Percentiles rank a stretch among this genome's conserved stretches.
Evolutionary conservation across 2,113 vertebrate species (phyloP).

Genomic region (Benitochromis conjunctus): DNA sequence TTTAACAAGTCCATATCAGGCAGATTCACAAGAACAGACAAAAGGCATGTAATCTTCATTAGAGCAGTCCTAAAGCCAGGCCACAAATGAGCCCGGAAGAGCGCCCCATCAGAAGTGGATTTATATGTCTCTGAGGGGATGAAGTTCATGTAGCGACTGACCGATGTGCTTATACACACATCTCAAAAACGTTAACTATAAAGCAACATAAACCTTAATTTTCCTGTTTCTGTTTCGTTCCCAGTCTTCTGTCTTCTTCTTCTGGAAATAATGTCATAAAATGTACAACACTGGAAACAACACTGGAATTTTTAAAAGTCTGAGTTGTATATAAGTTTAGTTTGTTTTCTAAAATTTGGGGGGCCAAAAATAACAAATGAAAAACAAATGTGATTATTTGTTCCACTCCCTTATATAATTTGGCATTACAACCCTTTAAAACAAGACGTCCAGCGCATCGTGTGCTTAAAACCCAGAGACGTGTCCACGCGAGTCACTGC

Average conservation of each 20-base stretch:
- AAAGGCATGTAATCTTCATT: neutral
- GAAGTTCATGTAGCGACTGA: neutral
- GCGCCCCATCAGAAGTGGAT: neutral
- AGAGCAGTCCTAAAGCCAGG: neutral
- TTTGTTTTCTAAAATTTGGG: too few species aligned
- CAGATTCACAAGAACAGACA: neutral
- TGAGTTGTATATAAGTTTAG: neutral
- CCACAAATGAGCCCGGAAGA: neutral
- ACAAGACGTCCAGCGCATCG: neutral
- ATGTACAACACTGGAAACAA: neutral
- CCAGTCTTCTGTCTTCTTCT: neutral
- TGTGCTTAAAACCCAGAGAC: neutral
- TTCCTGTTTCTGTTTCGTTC: neutral
- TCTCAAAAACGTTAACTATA: too few species aligned
- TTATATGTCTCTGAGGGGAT: accelerated
- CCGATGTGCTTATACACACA: neutral
- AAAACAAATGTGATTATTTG: neutral
- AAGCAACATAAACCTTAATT: too few species aligned
- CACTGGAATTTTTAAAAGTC: neutral
- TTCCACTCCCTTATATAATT: neutral
- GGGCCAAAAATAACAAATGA: neutral
- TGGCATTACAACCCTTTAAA: accelerated
- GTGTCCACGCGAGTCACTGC: neutral
- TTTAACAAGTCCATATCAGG: neutral
- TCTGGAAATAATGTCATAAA: neutral